These are phyloP conservation scores for Julus scandinavius DNA, from an alignment of 2,888 invertebrate genomes.

Conservation along the genomic window DNA sequence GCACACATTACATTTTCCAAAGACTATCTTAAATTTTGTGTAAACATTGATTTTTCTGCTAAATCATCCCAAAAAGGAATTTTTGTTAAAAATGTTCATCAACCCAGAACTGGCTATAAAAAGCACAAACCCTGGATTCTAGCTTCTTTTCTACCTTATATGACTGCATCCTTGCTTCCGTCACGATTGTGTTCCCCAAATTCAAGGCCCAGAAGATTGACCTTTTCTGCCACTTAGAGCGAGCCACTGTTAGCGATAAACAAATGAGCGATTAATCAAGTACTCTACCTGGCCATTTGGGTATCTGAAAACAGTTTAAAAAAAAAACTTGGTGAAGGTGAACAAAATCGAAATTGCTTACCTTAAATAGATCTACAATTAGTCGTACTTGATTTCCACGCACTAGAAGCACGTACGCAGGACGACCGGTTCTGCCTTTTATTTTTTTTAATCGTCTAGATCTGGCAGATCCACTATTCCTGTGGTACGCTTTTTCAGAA, in stretches of 20 bases:
- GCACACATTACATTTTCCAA: too few species aligned
- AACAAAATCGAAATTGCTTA: conserved; percentile 40
- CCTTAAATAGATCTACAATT: conserved; percentile 43
- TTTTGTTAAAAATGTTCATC: too few species aligned
- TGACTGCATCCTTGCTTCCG: not conserved
- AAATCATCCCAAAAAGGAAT: too few species aligned
- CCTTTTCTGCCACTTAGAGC: conserved; percentile 38
- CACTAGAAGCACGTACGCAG: not conserved
- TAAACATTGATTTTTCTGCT: too few species aligned
- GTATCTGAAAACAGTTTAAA: not conserved
- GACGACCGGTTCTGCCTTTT: conserved; percentile 15
- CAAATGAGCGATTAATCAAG: conserved; percentile 36
- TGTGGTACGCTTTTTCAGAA: not conserved
- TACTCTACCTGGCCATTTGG: not conserved
- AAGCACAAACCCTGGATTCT: not conserved
- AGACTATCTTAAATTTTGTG: too few species aligned
- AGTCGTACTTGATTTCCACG: conserved; percentile 31
- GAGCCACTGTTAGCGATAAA: not conserved
- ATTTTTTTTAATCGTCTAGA: not conserved
- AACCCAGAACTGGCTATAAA: too few species aligned
- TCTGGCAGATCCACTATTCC: not conserved
- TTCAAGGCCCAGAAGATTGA: conserved; percentile 29
- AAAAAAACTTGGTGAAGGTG: conserved; percentile 27
- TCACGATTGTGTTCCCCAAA: not conserved
- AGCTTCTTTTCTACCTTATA: not conserved